phyloP scores from a whole-genome alignment of 2,797 vertebrate genomes.

The Melanotaenia pygmaea region DNA sequence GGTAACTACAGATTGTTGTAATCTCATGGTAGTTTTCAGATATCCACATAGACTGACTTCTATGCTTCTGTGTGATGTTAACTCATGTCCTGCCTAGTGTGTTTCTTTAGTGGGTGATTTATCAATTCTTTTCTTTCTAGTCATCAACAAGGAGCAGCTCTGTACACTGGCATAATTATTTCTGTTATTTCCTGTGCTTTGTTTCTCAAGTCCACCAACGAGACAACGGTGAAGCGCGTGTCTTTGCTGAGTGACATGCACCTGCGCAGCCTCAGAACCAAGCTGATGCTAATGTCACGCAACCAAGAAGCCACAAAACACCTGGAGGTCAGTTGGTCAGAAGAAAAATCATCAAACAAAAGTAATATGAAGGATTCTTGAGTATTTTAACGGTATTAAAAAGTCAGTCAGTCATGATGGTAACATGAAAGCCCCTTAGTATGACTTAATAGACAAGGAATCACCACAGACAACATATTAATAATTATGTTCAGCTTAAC shows the following conservation, averaged over 20 bases:
- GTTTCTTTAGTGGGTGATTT: background rate
- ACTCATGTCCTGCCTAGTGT: background rate
- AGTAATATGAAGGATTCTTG: background rate
- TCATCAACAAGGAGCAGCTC: background rate
- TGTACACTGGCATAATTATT: background rate
- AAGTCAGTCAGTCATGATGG: background rate
- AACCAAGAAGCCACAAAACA: constrained; percentile 99
- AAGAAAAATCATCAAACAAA: background rate
- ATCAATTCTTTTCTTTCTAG: background rate
- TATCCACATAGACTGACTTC: background rate
- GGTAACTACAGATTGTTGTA: constrained; percentile 78
- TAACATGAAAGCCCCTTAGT: too few species aligned
- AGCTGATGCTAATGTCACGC: constrained; percentile 97
- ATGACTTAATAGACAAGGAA: too few species aligned
- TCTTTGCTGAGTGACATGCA: constrained; percentile 98
- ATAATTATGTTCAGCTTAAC: background rate
- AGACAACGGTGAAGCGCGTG: constrained; percentile 94
- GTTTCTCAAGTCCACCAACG: constrained; percentile 89
- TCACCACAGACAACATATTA: too few species aligned
- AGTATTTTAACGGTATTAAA: background rate
- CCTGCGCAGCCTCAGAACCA: constrained; percentile 96
- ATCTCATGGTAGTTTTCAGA: constrained; percentile 9
- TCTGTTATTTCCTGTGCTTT: background rate
- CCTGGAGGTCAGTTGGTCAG: constrained; percentile 88
- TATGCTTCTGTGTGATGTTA: background rate